A percentile compares a stretch with the other conserved stretches of the same genome.
These are phyloP conservation scores for Phacellophora camtschatica DNA, from an alignment of 30 jellyfish, hydroid and myxozoan genomes.

Conservation along the genomic window DNA sequence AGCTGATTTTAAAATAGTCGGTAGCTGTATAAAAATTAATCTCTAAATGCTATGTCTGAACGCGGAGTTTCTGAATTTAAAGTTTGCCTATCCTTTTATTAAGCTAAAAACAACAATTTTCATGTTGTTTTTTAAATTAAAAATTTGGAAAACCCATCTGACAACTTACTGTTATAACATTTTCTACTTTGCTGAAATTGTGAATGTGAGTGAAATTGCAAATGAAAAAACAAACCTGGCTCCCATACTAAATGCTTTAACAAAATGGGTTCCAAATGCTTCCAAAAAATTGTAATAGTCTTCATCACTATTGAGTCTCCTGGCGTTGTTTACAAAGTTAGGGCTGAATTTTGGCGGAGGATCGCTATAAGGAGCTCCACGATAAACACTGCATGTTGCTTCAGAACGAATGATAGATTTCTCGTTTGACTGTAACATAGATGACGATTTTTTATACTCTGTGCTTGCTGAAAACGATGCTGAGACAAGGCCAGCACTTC, in stretches of 20 bases:
- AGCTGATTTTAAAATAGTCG: too few species aligned
- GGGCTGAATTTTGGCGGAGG: constrained; percentile 35
- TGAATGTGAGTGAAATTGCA: neutral
- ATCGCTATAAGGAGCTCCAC: neutral
- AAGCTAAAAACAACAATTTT: too few species aligned
- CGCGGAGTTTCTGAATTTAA: too few species aligned
- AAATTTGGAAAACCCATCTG: too few species aligned
- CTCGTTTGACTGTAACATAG: neutral
- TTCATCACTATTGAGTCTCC: neutral
- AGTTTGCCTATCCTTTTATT: too few species aligned
- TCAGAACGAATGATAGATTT: constrained; percentile 26
- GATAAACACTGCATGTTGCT: constrained; percentile 35
- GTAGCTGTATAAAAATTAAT: too few species aligned
- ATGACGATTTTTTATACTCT: constrained; percentile 3
- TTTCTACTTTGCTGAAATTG: neutral
- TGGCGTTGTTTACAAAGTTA: too few species aligned
- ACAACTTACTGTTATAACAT: neutral
- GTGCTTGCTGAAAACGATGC: constrained; percentile 45
- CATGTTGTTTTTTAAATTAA: too few species aligned
- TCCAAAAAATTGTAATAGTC: neutral
- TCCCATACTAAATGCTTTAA: constrained; percentile 25
- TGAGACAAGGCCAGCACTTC: neutral
- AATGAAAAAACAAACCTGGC: constrained; percentile 22
- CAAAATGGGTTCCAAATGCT: too few species aligned
- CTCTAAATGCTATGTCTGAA: too few species aligned